phyloP scores from a whole-genome alignment of 2,888 invertebrate genomes.

The Lypha dubia region DNA sequence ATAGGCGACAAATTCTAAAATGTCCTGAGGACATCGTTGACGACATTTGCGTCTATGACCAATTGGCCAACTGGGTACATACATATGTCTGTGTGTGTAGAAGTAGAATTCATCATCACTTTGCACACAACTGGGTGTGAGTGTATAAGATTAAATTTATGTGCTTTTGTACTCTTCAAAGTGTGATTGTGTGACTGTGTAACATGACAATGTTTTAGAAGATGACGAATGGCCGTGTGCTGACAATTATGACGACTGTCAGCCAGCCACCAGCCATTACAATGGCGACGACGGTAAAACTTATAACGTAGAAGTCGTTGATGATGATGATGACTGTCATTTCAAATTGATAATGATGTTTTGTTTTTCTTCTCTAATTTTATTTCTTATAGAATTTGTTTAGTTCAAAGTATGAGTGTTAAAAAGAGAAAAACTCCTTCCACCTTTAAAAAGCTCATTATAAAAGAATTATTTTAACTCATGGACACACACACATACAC shows the following conservation, averaged over 20 bases:
- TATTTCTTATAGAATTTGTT: constrained; percentile 2
- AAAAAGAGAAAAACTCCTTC: background rate
- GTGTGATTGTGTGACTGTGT: constrained; percentile 33
- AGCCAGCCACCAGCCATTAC: constrained; percentile 49
- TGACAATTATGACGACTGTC: constrained; percentile 71
- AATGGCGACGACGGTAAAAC: constrained; percentile 11
- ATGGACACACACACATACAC: background rate
- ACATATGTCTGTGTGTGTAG: too few relatives aligned
- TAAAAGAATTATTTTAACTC: constrained; percentile 61
- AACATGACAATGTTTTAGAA: constrained; percentile 64
- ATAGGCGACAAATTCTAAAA: too few relatives aligned
- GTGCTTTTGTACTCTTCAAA: background rate
- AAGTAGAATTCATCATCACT: constrained; percentile 49
- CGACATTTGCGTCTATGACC: too few relatives aligned
- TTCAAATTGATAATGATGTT: constrained; percentile 42
- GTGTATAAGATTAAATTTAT: constrained; percentile 20
- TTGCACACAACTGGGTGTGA: constrained; percentile 46
- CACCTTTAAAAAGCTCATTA: constrained; percentile 54
- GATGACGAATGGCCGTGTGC: constrained; percentile 70
- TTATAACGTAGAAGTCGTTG: constrained; percentile 11
- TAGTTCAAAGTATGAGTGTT: constrained; percentile 11
- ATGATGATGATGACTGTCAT: constrained; percentile 29
- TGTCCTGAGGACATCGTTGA: too few relatives aligned
- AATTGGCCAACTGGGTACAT: too few relatives aligned
- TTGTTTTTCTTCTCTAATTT: constrained; percentile 8